Conservation (phyloP, 2,797 vertebrate species). For the Tadarida brasiliensis region DNA sequence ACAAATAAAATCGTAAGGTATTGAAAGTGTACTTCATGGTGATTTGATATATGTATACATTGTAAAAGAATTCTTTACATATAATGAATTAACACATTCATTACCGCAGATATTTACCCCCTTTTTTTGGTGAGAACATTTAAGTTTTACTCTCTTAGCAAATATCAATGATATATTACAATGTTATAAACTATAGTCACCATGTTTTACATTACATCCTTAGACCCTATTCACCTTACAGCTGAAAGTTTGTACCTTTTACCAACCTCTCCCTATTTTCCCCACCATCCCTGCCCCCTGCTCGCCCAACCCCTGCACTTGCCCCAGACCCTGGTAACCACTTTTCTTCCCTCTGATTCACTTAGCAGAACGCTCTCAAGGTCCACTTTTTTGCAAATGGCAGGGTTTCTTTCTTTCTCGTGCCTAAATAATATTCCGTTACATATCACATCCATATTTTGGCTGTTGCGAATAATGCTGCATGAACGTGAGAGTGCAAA, state of each 20-base stretch:
- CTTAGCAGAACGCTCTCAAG: background rate
- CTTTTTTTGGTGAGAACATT: background rate
- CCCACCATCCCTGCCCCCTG: background rate
- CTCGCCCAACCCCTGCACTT: background rate
- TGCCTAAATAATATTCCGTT: background rate
- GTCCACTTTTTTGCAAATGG: background rate
- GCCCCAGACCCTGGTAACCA: background rate
- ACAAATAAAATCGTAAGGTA: conserved; percentile 16
- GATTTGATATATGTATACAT: background rate
- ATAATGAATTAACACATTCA: background rate
- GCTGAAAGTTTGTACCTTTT: background rate
- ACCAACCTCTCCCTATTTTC: background rate
- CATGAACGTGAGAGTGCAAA: background rate
- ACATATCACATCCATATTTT: background rate
- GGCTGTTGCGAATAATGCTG: background rate
- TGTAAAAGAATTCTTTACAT: background rate
- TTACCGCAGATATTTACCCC: background rate
- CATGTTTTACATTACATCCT: background rate
- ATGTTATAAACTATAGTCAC: background rate
- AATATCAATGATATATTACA: background rate
- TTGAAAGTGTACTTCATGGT: background rate
- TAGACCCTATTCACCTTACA: background rate
- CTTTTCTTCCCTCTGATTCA: background rate
- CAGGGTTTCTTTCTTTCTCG: background rate
- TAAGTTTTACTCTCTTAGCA: background rate